Base-by-base conservation (phyloP, 2,797 vertebrate species). In the Brotogeris chrysoptera region DNA sequence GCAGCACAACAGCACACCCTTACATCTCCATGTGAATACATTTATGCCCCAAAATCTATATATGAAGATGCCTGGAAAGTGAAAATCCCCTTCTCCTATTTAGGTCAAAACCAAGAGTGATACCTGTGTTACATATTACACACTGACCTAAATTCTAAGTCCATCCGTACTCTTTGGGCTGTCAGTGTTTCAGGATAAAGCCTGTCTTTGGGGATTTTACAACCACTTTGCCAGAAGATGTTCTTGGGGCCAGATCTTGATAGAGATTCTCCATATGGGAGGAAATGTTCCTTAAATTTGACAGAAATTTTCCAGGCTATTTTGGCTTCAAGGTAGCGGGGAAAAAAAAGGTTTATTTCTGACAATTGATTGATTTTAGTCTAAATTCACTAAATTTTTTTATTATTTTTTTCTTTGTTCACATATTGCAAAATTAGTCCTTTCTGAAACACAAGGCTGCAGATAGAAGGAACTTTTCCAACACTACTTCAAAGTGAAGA, bases 251-350 rank as follows among this genome's bases (percentile, higher is more conserved):
- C 93, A 97, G 86, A 93, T 92, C 92, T 96, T 94, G 91, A 92
- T 88, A 94, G 86, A 95, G n/a, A n/a, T 93, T 95, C 96, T 95
- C 87, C 92, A 93, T 94, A 93, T 90, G 92, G 90, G 71, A 95
- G 92, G 88, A 96, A 95, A 86, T 88, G 80, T 81, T 95, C 90
- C 90, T 91, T 80, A 91, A 96, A 88, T 95, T 95, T 94, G 77
- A 96, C 92, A 76, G 59, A 94, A 76, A n/a, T 88, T 91, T 96
- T 94, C 91, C 92, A 92, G 76, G 70, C 82, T 81, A n/a, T 65
- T 93, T 87, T 94, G 88, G 88, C 91, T 77, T 88, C 44, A 71
- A 87, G 25, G 36, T 79, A 77, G 44, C 46, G 30, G 81, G 28
- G 61, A 63, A 59, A 63, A 88, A 87, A 79, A 69, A 60, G 63